Evolutionary conservation across 2,113 vertebrate species (phyloP), one percentile per base, ranked within the genome.

Genomic region (Lagopus muta): DNA sequence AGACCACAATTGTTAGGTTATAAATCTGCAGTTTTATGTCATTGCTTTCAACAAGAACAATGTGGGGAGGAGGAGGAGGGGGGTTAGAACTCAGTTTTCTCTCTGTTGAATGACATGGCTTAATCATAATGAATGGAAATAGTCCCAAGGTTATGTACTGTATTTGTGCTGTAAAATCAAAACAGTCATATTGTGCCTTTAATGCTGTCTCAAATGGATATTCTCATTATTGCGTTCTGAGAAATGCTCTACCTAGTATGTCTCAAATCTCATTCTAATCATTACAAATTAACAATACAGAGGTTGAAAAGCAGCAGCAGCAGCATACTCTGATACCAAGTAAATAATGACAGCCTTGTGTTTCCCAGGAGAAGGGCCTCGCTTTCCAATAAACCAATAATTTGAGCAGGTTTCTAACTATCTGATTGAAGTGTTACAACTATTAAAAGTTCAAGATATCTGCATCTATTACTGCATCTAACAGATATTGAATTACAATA

Each of bases 241-340:
- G 73, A 96, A 96, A 85, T 86, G 71, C 65, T 91, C 47, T 91
- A 27, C 32, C 34, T 82, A 48, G 21, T 77, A 91, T 36, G 57
- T 64, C 89, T 94, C 88, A 92, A 88, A 88, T 88, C 72, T 94
- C 89, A 57, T 91, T 88, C 61, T 88, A 72, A 28, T 90, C 57
- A 43, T 75, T 88, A 83, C 57, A 90, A 94, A 94, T 88, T 94
- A 91, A 61, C 75, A 50, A 78, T 67, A 48, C 72, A 65, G 52
- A 42, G 36, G 16, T 50, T 81, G 57, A 88, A 84, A 88, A 91
- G 16, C 70, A 80, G 34, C 32, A 80, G 34, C 32, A 36, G 55
- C 76, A 94, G 55, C 47, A 27, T 22, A 75, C 11, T 69, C 75
- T 81, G 89, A 52, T 74, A 72, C 38, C 28, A 42, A 86, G 76